Evolutionary conservation across 2,888 invertebrate species (phyloP).

Genomic region (Synergus umbraculus): DNA sequence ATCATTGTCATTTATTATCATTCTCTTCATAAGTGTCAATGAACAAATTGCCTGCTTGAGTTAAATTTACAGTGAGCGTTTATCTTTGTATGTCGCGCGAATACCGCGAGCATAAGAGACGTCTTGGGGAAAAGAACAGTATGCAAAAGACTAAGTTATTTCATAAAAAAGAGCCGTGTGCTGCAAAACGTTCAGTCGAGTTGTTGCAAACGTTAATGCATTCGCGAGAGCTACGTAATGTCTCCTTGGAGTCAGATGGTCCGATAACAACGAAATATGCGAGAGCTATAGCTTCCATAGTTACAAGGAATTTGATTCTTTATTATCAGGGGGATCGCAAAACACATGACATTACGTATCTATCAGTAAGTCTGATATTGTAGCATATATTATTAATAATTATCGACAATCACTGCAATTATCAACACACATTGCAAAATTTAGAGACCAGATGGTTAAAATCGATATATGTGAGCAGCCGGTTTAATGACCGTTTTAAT

Average conservation of each 20-base stretch:
- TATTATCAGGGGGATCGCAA: constrained; percentile 13
- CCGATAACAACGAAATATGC: constrained; percentile 13
- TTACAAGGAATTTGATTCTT: constrained; percentile 22
- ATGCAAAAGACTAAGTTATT: background rate
- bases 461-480: background rate
- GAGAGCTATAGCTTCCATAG: constrained; percentile 5
- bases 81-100: background rate
- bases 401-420: background rate
- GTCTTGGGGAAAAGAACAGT: background rate
- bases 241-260: constrained; percentile 6
- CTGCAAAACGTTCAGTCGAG: background rate
- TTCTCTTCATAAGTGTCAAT: background rate
- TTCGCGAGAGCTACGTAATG: background rate
- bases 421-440: background rate
- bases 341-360: background rate
- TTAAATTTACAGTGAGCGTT: background rate
- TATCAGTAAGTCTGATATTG: background rate
- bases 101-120: background rate
- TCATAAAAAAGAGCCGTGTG: background rate
- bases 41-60: background rate
- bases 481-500: background rate
- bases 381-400: background rate
- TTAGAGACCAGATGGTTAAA: background rate
- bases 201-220: background rate
- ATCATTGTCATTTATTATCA: background rate